These are phyloP conservation scores for Oreochromis mossambicus DNA, from an alignment of 2,797 vertebrate genomes.

Conservation along the genomic window DNA sequence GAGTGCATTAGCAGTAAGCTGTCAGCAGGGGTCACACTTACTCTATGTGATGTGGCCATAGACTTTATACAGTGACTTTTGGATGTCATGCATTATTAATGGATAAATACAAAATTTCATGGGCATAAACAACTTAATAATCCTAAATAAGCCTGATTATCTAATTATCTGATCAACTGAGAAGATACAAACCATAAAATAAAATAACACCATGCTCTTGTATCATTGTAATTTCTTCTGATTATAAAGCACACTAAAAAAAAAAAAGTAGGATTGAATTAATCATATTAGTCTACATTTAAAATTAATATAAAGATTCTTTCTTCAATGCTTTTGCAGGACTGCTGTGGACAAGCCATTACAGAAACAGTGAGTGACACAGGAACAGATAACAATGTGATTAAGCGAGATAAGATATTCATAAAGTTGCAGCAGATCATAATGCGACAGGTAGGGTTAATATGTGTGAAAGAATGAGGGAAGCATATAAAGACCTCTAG, in stretches of 20 bases:
- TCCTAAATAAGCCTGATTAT: not conserved
- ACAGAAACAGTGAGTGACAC: not conserved
- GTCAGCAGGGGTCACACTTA: conserved; percentile 21
- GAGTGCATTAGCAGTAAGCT: not conserved
- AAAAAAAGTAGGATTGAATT: not conserved
- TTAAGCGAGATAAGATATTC: not conserved
- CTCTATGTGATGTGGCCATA: not conserved
- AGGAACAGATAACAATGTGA: not conserved
- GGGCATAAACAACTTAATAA: not conserved
- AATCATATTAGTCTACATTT: not conserved
- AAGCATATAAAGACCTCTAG: not conserved
- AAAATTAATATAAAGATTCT: not conserved
- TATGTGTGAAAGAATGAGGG: not conserved
- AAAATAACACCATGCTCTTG: not conserved
- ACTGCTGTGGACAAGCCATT: not conserved
- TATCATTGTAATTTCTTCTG: not conserved
- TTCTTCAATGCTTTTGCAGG: not conserved
- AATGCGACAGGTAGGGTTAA: rapidly evolving
- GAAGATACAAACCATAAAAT: not conserved
- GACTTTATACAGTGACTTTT: not conserved
- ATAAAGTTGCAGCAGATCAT: not conserved
- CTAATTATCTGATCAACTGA: not conserved
- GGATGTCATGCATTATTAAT: not conserved
- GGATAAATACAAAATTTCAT: not conserved
- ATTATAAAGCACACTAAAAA: not conserved